Conservation (phyloP, 92 coral and sea anemone genomes). For the Porites divaricata region DNA sequence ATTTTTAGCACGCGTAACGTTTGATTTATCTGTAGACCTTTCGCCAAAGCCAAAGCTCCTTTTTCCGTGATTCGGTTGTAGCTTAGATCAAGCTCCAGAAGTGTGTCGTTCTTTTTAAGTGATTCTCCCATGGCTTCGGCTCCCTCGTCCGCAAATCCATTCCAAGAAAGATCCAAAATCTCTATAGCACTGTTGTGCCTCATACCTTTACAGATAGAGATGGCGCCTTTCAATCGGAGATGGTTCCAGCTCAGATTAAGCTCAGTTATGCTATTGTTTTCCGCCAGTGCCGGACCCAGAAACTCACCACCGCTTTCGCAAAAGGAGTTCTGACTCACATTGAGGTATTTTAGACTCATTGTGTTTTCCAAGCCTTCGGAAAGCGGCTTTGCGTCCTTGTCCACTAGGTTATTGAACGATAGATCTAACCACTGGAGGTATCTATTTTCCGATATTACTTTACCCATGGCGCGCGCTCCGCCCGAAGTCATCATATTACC, state of each 20-base stretch:
- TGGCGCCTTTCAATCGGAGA: slow-evolving; percentile 73
- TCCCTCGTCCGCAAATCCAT: slow-evolving; percentile 91
- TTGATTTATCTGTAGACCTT: slow-evolving; percentile 66
- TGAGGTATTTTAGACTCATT: slow-evolving; percentile 52
- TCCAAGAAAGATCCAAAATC: slow-evolving; percentile 80
- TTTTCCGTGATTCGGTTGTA: slow-evolving; percentile 71
- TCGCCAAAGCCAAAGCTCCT: slow-evolving; percentile 67
- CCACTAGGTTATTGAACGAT: slow-evolving; percentile 69
- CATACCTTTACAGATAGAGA: slow-evolving; percentile 80
- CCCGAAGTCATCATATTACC: slow-evolving; percentile 67
- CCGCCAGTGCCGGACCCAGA: slow-evolving; percentile 69
- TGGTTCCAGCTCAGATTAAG: slow-evolving; percentile 87
- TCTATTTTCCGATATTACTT: slow-evolving; percentile 46
- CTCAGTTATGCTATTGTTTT: slow-evolving; percentile 49
- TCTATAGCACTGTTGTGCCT: slow-evolving; percentile 61
- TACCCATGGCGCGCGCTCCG: slow-evolving; percentile 72
- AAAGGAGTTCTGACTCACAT: slow-evolving; percentile 76
- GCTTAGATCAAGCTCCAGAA: slow-evolving; percentile 69
- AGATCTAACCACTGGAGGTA: slow-evolving; percentile 68
- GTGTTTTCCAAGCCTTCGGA: slow-evolving; percentile 61
- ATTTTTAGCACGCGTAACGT: slow-evolving; percentile 59
- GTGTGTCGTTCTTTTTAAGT: slow-evolving; percentile 65
- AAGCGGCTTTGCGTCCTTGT: slow-evolving; percentile 69
- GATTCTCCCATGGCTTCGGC: slow-evolving; percentile 84
- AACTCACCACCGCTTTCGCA: slow-evolving; percentile 78